Conservation (phyloP, 2,797 vertebrate species). For the Mallotus villosus region DNA sequence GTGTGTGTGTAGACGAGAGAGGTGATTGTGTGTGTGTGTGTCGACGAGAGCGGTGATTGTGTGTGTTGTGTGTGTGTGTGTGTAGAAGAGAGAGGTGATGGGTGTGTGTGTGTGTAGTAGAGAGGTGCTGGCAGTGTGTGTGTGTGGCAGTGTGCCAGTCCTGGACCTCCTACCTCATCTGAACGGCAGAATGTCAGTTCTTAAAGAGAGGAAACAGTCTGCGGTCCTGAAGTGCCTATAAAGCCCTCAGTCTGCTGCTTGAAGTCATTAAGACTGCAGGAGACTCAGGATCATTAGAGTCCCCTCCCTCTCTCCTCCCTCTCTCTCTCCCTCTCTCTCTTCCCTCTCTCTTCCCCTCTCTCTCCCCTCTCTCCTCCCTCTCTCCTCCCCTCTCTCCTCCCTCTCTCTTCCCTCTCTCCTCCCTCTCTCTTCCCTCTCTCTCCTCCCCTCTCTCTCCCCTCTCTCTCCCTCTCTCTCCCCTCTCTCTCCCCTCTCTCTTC, state of each 20-base stretch:
- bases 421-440: too few relatives aligned
- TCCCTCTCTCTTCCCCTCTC: too few relatives aligned
- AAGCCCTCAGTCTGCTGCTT: conserved; percentile 60
- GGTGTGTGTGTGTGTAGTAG: too few relatives aligned
- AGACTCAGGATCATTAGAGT: conserved; percentile 67
- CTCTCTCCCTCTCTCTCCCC: too few relatives aligned
- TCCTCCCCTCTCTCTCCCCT: too few relatives aligned
- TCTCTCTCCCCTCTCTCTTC: too few relatives aligned
- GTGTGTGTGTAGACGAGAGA: conserved; percentile 24
- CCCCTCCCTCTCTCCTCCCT: conserved; percentile 15
- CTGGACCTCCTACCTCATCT: conserved; percentile 60
- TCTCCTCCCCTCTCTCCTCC: too few relatives aligned
- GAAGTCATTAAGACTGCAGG: conserved; percentile 62
- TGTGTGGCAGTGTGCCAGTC: conserved; percentile 40
- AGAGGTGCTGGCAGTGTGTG: neutral
- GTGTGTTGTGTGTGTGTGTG: conserved; percentile 34
- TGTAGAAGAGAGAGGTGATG: conserved; percentile 6
- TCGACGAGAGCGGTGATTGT: too few relatives aligned
- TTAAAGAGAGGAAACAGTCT: conserved; percentile 64
- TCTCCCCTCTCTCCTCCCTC: too few relatives aligned
- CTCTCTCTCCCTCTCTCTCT: too few relatives aligned
- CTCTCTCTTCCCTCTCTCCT: too few relatives aligned
- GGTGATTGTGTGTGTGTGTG: conserved; percentile 15
- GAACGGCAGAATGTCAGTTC: conserved; percentile 65
- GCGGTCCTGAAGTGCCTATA: conserved; percentile 64